Conservation (phyloP, 2,888 invertebrate species). For the Drosophila merina region DNA sequence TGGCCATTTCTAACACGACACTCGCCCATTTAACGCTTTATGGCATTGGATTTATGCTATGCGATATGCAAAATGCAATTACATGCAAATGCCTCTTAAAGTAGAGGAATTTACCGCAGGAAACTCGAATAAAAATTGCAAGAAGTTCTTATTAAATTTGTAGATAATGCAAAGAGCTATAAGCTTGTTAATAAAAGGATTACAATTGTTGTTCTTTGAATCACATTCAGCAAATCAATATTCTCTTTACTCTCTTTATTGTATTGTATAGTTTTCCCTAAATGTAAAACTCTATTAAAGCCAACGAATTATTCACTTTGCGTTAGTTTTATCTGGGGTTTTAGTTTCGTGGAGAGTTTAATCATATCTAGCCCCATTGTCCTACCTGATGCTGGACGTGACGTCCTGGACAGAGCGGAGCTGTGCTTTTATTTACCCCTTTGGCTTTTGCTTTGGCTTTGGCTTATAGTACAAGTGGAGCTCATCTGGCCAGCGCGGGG, state of each 20-base stretch:
- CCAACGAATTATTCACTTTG: slow-evolving; percentile 41
- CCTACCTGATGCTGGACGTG: slow-evolving; percentile 40
- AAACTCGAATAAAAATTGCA: slow-evolving; percentile 44
- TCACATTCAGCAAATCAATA: neutral
- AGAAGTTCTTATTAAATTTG: slow-evolving; percentile 7
- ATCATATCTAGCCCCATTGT: slow-evolving; percentile 70
- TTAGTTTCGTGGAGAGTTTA: slow-evolving; percentile 49
- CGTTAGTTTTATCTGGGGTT: slow-evolving; percentile 48
- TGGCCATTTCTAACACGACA: slow-evolving; percentile 39
- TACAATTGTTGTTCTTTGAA: too few relatives aligned
- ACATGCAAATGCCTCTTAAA: slow-evolving; percentile 46
- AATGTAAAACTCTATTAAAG: slow-evolving; percentile 26
- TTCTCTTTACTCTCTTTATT: neutral
- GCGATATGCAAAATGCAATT: slow-evolving; percentile 55
- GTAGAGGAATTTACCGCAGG: slow-evolving; percentile 53
- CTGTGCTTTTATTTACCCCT: slow-evolving; percentile 73
- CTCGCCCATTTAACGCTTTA: slow-evolving; percentile 55
- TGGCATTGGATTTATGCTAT: slow-evolving; percentile 50
- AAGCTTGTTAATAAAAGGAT: too few relatives aligned
- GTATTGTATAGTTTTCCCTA: neutral
- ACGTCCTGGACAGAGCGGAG: slow-evolving; percentile 40
- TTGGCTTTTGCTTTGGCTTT: slow-evolving; percentile 65
- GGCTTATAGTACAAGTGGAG: slow-evolving; percentile 42
- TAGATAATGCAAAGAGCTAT: neutral
- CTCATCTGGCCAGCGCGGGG: slow-evolving; percentile 46